These are phyloP conservation scores for Melanchra persicariae DNA, from an alignment of 2,888 invertebrate genomes.

Conservation along the genomic window DNA sequence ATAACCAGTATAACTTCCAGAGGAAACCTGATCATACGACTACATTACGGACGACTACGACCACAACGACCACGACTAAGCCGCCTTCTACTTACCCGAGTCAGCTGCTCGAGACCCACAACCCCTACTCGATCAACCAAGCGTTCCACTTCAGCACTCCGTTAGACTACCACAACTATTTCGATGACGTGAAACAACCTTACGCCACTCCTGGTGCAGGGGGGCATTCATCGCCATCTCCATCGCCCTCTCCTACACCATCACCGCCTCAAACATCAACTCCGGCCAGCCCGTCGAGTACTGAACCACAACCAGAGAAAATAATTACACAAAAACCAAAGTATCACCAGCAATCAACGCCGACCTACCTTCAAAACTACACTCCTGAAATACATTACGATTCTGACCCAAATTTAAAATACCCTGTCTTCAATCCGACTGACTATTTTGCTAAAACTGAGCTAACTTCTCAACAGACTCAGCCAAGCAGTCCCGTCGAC, in stretches of 20 bases:
- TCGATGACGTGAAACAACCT: conserved; percentile 83
- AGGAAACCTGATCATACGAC: conserved; percentile 74
- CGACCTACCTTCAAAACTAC: conserved; percentile 82
- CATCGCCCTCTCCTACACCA: conserved; percentile 36
- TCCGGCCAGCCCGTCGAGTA: conserved; percentile 64
- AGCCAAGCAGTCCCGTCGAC: conserved; percentile 59
- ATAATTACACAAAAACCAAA: conserved; percentile 76
- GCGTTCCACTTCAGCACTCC: conserved; percentile 89
- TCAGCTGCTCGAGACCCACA: conserved; percentile 86
- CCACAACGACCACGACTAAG: conserved; percentile 78
- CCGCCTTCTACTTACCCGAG: conserved; percentile 82
- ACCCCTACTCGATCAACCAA: conserved; percentile 88
- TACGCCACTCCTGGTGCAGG: conserved; percentile 72
- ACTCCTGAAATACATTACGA: conserved; percentile 86
- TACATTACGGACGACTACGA: conserved; percentile 74
- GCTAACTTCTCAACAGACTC: conserved; percentile 60
- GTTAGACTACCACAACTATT: conserved; percentile 84
- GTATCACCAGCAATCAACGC: conserved; percentile 77
- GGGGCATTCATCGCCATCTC: conserved; percentile 66
- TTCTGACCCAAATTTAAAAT: conserved; percentile 77
- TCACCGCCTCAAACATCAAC: conserved; percentile 53
- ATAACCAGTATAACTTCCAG: conserved; percentile 72
- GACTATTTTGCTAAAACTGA: conserved; percentile 77
- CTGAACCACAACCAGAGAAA: conserved; percentile 71
- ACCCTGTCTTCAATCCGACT: conserved; percentile 77